Base-by-base conservation (phyloP, 1,140 invertebrate species). In the Zophobas morio region DNA sequence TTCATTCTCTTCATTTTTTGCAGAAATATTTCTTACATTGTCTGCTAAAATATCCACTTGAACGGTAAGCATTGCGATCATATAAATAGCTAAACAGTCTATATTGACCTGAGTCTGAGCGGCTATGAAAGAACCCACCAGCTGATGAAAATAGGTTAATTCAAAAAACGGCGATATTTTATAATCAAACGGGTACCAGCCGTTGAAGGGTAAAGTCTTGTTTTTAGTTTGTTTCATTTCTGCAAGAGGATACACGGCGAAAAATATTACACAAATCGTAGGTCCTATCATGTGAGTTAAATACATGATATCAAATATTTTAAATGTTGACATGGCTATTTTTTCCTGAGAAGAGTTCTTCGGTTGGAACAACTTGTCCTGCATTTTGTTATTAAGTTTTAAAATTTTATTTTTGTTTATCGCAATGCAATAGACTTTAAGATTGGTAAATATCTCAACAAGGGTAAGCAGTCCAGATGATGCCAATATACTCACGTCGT, bases 101-200 rank as follows among this genome's bases (percentile, higher is more conserved):
- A 34, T 56, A 6, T 56, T 37, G 3, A 76, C n/a, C 35, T 76
- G 49, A 8, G 36, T 49, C 1, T 34, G 34, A 2, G 75, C 54
- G 0, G 42, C 5, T 32, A 54, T 8, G 2, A 71, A 36, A 46
- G 34, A 63, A 20, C 60, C 4, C 2, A 56, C 8, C 6, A 71
- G 32, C 71, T 76, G 75, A 49, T 66, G 47, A 33, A 54, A 39
- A 56, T 71, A 71, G 1, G 75, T 71, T 33, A 76, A 6, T 37
- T 70, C 60, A 63, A 70, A 76, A 36, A 33, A 46, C 1, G 46
- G 75, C 0, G 63, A 39, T 54, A 36, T 36, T 6, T 42, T 40
- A 37, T 20, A 76, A 56, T 71, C 51, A 34, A 42, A 76, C 6
- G 75, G 75, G 56, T 76, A 76, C 63, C 75, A 76, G 33, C 47